A percentile compares a stretch with the other conserved stretches of the same genome.
phyloP scores from a whole-genome alignment of 1,140 invertebrate genomes.

The Calliphora vicina region DNA sequence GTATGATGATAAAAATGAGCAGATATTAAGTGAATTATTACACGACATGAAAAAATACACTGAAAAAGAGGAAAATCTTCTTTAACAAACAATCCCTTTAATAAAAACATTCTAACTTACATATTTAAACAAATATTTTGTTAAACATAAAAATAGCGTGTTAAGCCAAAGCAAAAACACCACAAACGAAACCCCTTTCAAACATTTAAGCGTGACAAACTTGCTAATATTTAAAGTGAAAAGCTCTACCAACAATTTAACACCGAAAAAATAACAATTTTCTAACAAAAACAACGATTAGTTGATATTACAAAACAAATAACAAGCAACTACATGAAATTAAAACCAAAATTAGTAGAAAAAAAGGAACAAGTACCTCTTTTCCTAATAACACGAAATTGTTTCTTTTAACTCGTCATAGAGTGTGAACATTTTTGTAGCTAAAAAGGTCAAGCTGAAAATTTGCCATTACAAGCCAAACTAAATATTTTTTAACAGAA shows the following conservation, averaged over 20 bases:
- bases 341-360: not conserved
- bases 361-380: not conserved
- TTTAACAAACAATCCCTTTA: too few species aligned
- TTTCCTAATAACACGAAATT: not conserved
- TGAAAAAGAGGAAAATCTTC: too few species aligned
- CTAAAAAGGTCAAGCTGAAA: not conserved
- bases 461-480: too few species aligned
- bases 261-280: not conserved
- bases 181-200: not conserved
- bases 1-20: not conserved
- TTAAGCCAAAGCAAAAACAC: not conserved
- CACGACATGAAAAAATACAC: too few species aligned
- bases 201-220: not conserved
- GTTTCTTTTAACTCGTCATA: not conserved
- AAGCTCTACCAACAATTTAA: not conserved
- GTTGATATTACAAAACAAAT: not conserved
- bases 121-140: not conserved
- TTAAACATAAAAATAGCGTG: not conserved
- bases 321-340: not conserved
- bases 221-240: too few species aligned
- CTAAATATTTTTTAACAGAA: too few species aligned
- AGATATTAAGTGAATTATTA: not conserved
- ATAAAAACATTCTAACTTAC: not conserved
- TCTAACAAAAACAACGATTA: not conserved
- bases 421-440: not conserved